A percentile compares a stretch with the other conserved stretches of the same genome.
phyloP scores from a whole-genome alignment of 23 tunicate species.

The Phallusia fumigata region DNA sequence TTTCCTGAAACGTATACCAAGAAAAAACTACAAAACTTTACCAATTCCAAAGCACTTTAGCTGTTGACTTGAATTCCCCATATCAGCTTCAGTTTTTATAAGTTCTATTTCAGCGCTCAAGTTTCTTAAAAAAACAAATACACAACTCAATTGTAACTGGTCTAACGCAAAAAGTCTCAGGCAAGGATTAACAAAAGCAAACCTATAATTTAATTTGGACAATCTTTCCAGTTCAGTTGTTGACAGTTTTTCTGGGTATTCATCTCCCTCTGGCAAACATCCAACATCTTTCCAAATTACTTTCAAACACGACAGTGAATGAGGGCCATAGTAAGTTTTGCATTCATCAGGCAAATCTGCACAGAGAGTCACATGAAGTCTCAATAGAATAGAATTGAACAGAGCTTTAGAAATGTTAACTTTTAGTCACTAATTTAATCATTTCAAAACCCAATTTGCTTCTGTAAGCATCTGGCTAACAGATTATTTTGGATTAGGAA shows the following conservation, averaged over 20 bases:
- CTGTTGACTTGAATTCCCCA: slow-evolving; percentile 20
- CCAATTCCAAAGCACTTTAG: slow-evolving; percentile 34
- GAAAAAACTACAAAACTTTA: not conserved
- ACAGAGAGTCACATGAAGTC: not conserved
- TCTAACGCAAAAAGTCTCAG: not conserved
- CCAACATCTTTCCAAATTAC: slow-evolving; percentile 8
- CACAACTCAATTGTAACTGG: not conserved
- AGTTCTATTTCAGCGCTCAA: not conserved
- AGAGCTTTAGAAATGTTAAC: too few species aligned
- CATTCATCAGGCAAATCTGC: slow-evolving; percentile 14
- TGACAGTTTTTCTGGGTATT: not conserved
- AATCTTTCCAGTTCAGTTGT: not conserved
- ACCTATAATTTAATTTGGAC: not conserved
- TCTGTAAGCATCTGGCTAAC: too few species aligned
- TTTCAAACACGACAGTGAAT: slow-evolving; percentile 16
- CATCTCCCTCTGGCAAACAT: slow-evolving; percentile 4
- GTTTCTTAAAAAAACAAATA: not conserved
- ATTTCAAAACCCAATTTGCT: too few species aligned
- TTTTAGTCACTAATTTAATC: too few species aligned
- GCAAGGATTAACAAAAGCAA: not conserved
- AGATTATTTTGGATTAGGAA: too few species aligned
- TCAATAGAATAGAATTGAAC: too few species aligned
- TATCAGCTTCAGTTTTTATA: slow-evolving; percentile 13
- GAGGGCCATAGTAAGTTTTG: not conserved
- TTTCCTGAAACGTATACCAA: too few species aligned